Evolutionary conservation across 2,113 vertebrate genomes (phyloP).

Genomic region (Anhinga rufa): DNA sequence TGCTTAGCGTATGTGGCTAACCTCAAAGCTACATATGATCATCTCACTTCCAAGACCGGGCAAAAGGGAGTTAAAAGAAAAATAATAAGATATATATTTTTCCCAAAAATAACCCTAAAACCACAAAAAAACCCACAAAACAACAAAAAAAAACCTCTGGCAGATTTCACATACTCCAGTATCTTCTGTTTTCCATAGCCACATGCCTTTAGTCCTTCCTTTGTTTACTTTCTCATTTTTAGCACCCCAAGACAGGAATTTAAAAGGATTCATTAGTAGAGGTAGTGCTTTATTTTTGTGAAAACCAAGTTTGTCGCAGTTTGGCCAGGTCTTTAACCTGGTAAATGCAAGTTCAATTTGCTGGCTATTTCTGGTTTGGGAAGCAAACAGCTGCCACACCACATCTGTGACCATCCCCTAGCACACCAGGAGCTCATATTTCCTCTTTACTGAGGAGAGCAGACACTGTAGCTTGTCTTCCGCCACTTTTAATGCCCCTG

Average conservation of each 20-base stretch:
- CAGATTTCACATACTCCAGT: background rate
- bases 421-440: background rate
- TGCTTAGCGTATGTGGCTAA: background rate
- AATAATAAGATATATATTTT: background rate
- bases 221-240: background rate
- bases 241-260: background rate
- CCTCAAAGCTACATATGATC: background rate
- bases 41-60: background rate
- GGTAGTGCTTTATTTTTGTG: background rate
- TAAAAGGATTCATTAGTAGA: background rate
- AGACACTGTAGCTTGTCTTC: background rate
- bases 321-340: background rate
- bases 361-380: background rate
- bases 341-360: background rate
- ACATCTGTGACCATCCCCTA: background rate
- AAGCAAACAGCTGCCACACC: background rate
- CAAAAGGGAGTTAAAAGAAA: background rate
- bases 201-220: background rate
- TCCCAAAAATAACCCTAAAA: background rate
- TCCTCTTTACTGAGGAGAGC: background rate
- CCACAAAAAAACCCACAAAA: too few species aligned
- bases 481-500: rapidly evolving
- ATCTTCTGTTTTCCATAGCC: background rate
- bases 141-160: background rate
- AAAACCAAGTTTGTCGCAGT: background rate